A percentile compares a stretch with the other conserved stretches of the same genome.
phyloP scores from a whole-genome alignment of 1,140 invertebrate genomes.

The Mya arenaria region DNA sequence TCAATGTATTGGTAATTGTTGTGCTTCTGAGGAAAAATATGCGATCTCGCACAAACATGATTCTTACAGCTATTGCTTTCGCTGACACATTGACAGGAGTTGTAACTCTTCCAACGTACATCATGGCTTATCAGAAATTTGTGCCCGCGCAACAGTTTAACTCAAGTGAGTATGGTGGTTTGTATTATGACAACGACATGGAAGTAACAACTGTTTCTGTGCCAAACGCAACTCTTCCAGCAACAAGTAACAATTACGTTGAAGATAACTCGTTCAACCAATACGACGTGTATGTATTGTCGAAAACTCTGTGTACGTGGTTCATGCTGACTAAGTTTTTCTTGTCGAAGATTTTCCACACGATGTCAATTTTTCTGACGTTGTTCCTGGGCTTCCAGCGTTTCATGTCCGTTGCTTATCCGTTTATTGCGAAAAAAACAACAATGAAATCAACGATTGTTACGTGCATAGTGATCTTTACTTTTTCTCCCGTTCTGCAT shows the following conservation, averaged over 20 bases:
- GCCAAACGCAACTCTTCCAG: not conserved
- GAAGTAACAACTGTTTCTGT: not conserved
- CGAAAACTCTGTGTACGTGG: not conserved
- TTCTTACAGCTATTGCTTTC: conserved; percentile 19
- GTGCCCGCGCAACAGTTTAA: not conserved
- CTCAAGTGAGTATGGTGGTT: not conserved
- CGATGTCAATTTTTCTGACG: conserved; percentile 40
- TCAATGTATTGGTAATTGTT: not conserved
- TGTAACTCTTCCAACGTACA: conserved; percentile 5
- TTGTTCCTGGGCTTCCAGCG: conserved; percentile 40
- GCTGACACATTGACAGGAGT: conserved; percentile 8
- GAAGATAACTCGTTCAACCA: not conserved
- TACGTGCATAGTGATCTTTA: not conserved
- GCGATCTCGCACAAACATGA: not conserved
- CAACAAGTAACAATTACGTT: not conserved
- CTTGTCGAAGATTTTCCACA: conserved; percentile 34
- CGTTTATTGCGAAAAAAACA: not conserved
- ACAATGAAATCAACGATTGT: conserved; percentile 1
- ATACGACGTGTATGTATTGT: not conserved
- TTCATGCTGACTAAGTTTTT: conserved; percentile 46
- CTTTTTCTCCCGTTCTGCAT: conserved; percentile 11
- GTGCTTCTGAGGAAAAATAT: not conserved
- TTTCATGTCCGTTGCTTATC: conserved; percentile 15
- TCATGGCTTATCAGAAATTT: conserved; percentile 1
- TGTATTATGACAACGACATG: not conserved